phyloP scores from a whole-genome alignment of 2,113 vertebrate genomes.

The Columba livia region DNA sequence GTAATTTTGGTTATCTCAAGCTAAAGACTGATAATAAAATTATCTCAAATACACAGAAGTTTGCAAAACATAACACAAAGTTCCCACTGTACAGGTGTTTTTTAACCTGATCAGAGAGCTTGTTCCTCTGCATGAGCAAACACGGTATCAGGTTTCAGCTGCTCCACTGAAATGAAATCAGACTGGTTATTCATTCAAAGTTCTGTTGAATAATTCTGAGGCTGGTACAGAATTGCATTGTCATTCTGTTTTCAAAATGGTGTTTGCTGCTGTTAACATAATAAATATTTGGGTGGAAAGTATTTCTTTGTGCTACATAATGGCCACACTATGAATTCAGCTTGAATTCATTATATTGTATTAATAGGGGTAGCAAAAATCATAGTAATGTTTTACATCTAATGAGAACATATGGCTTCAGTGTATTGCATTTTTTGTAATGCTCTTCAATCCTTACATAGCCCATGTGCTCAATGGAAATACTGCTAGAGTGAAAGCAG shows the following conservation, averaged over 20 bases:
- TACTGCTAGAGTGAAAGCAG: background rate
- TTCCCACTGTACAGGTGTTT: background rate
- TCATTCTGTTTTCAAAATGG: background rate
- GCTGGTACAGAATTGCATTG: background rate
- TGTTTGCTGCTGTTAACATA: background rate
- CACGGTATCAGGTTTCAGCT: background rate
- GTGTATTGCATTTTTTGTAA: background rate
- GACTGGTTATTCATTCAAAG: background rate
- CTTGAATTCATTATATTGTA: background rate
- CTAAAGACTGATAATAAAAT: background rate
- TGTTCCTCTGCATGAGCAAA: accelerated
- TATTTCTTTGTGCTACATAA: background rate
- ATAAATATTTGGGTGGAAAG: background rate
- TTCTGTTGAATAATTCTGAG: background rate
- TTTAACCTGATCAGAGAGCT: background rate
- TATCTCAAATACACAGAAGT: background rate
- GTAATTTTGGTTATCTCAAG: background rate
- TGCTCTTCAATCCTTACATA: background rate
- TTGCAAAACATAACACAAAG: background rate
- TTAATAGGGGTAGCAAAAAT: background rate
- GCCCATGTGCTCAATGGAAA: background rate
- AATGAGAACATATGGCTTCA: background rate
- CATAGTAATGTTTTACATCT: background rate
- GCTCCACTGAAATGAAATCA: background rate
- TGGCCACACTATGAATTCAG: background rate